Evolutionary conservation across 2,888 invertebrate genomes (phyloP).

Genomic region (Priocnemis perturbator): DNA sequence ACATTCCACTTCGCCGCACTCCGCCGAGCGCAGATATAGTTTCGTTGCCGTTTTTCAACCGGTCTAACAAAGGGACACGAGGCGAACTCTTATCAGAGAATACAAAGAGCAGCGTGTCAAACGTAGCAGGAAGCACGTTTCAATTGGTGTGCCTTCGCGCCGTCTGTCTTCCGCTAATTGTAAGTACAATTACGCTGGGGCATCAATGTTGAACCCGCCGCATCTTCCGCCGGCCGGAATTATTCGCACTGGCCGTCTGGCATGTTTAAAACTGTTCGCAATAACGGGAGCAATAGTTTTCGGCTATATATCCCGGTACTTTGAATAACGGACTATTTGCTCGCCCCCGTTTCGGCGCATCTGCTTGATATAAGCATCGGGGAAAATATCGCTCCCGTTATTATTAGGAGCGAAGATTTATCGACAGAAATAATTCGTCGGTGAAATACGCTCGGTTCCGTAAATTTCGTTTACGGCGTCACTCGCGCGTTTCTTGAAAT

Average conservation of each 20-base stretch:
- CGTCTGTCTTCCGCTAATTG: too few relatives aligned
- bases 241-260: not conserved
- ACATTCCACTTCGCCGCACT: slow-evolving; percentile 4
- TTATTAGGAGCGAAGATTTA: slow-evolving; percentile 40
- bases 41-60: slow-evolving; percentile 2
- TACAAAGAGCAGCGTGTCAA: slow-evolving; percentile 1
- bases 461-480: too few relatives aligned
- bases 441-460: slow-evolving; percentile 4
- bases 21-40: not conserved
- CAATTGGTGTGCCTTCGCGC: too few relatives aligned
- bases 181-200: not conserved
- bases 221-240: not conserved
- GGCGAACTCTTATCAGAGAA: not conserved
- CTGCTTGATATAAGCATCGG: slow-evolving; percentile 42
- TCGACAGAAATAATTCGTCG: slow-evolving; percentile 30
- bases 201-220: not conserved
- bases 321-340: slow-evolving; percentile 39
- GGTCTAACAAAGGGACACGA: not conserved
- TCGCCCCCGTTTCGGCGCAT: slow-evolving; percentile 23
- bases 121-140: too few relatives aligned
- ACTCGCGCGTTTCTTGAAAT: too few relatives aligned
- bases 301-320: slow-evolving; percentile 29
- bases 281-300: slow-evolving; percentile 36
- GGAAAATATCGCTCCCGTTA: slow-evolving; percentile 48
- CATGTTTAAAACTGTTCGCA: slow-evolving; percentile 9